Evolutionary conservation across 1,140 invertebrate species (phyloP).

Genomic region (Musca domestica): DNA sequence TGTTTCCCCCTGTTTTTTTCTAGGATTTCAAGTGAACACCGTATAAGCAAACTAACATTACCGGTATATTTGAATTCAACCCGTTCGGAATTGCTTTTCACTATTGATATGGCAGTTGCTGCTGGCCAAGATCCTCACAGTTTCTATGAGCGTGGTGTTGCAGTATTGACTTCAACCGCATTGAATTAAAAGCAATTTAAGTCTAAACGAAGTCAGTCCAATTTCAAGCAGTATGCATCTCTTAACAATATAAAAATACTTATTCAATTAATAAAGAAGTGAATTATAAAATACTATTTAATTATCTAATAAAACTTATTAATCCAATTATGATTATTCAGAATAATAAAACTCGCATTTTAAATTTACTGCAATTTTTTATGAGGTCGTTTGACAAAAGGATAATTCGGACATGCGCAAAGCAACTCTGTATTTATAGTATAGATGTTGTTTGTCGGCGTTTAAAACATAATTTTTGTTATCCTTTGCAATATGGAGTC

Average conservation of each 20-base stretch:
- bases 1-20: constrained; percentile 24
- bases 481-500: neutral
- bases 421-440: neutral
- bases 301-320: neutral
- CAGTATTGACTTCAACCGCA: constrained; percentile 85
- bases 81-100: constrained; percentile 90
- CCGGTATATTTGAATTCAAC: constrained; percentile 98
- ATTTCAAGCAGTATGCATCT: neutral
- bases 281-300: neutral
- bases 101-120: constrained; percentile 88
- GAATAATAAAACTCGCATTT: no score
- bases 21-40: constrained; percentile 58
- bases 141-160: constrained; percentile 97
- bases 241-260: neutral
- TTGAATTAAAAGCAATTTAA: constrained; percentile 67
- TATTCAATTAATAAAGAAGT: neutral
- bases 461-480: constrained; percentile 1
- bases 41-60: constrained; percentile 74
- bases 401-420: constrained; percentile 6
- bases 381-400: neutral
- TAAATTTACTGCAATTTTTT: no score
- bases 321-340: no score
- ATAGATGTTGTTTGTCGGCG: neutral
- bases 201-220: neutral
- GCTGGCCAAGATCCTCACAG: constrained; percentile 83